Evolutionary conservation across 2,797 vertebrate species (phyloP).

Genomic region (Phylloscopus collybita): DNA sequence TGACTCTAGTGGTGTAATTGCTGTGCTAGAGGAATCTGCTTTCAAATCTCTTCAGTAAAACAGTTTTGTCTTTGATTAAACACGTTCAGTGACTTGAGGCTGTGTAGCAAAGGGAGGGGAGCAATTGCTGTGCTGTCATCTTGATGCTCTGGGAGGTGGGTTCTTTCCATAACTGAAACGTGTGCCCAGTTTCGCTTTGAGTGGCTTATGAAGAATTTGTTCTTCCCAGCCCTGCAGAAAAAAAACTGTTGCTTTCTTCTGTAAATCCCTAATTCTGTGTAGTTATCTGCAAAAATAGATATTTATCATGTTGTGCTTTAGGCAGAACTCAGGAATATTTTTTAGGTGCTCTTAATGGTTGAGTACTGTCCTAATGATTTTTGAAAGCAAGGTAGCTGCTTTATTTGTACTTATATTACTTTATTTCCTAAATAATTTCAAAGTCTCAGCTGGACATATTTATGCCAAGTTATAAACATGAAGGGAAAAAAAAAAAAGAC

Average conservation of each 20-base stretch:
- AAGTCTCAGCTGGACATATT: neutral
- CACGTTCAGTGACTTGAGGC: neutral
- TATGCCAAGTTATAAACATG: slow-evolving; percentile 32
- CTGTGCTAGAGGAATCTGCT: neutral
- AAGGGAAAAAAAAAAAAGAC: neutral
- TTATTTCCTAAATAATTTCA: slow-evolving; percentile 36
- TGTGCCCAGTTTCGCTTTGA: slow-evolving; percentile 51
- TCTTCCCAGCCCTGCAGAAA: neutral
- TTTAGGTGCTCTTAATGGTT: neutral
- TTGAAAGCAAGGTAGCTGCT: neutral
- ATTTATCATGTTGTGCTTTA: neutral
- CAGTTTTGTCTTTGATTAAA: neutral
- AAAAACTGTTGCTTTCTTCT: neutral
- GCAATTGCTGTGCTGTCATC: neutral
- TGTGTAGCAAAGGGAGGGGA: neutral
- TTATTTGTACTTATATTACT: neutral
- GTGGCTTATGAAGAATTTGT: neutral
- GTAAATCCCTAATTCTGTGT: neutral
- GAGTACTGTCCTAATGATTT: neutral
- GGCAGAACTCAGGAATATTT: neutral
- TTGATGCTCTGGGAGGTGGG: slow-evolving; percentile 3
- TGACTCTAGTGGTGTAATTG: neutral
- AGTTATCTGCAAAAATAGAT: neutral
- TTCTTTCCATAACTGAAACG: slow-evolving; percentile 42
- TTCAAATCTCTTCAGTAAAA: neutral